Evolutionary conservation across 2,888 invertebrate genomes (phyloP), one percentile per base, ranked within the genome.

Genomic region (Lampropteryx suffumata): DNA sequence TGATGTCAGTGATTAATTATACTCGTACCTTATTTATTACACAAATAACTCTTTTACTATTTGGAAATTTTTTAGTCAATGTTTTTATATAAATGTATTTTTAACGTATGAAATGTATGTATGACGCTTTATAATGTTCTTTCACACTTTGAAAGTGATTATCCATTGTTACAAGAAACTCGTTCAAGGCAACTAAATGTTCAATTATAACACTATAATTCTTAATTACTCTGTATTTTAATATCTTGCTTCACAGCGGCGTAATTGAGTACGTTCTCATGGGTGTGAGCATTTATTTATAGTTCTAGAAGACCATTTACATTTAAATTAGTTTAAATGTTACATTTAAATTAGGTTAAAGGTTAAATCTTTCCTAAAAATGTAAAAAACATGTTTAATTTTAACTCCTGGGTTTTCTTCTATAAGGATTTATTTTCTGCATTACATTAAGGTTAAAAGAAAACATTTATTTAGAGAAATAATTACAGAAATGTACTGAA

Each of bases 191-290:
- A 46, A 52, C 57, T 57, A 49, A 59, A 39, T 42, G 46, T 50
- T 59, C 43, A 55, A 50, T 52, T 55, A 48, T 53, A 55, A 42
- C 37, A 44, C 43, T 46, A 53, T 62, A 45, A 43, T 55, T 55
- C 50, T 33, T 50, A 64, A 61, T 63, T 59, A 57, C 42, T 48
- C 49, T 57, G 45, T 56, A 51, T 42, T 49, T 40, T 50, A 56
- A 45, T 54, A 54, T 46, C 44, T 59, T 60, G 46, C 50, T 41
- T 11, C 9, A 12, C 62, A 27, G 62, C 55, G 44, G 45, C 67
- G 69, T 65, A 69, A 75, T 75, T 74, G 70, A 67, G 60, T 53
- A 55, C 46, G 60, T 70, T 73, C 70, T 62, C 73, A 69, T 63
- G 60, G 55, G 50, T 51, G 36, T 44, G 50, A 61, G 46, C 57